Evolutionary conservation across 2,797 vertebrate genomes (phyloP).

Genomic region (Gymnocypris eckloni): DNA sequence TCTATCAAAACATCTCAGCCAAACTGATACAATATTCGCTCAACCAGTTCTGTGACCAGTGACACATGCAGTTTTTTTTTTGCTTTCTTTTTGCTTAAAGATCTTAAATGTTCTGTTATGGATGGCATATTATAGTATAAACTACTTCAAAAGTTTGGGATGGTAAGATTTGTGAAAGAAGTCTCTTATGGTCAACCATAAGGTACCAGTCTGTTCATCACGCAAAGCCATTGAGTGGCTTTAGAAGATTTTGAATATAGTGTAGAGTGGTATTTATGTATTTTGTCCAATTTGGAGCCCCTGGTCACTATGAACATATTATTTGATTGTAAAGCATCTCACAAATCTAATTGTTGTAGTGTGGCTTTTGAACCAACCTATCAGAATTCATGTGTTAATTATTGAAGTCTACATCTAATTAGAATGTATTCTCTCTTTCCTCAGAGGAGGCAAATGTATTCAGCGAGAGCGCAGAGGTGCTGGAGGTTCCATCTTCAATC

Average conservation of each 20-base stretch:
- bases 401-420: background rate
- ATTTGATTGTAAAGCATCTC: background rate
- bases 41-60: background rate
- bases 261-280: background rate
- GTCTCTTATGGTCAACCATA: background rate
- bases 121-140: background rate
- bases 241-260: background rate
- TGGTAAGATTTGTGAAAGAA: background rate
- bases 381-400: background rate
- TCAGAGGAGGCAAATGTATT: constrained; percentile 55
- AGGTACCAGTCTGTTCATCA: background rate
- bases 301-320: background rate
- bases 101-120: background rate
- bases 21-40: background rate
- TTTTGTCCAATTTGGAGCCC: background rate
- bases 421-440: constrained; percentile 11
- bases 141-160: background rate
- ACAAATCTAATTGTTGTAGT: background rate
- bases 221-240: background rate
- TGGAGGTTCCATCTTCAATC: constrained; percentile 59
- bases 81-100: background rate
- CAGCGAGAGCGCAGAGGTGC: constrained; percentile 55
- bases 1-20: background rate
- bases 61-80: background rate
- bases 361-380: background rate